Evolutionary conservation across 2,888 invertebrate species (phyloP).

Genomic region (Zaprionus obscuricornis): DNA sequence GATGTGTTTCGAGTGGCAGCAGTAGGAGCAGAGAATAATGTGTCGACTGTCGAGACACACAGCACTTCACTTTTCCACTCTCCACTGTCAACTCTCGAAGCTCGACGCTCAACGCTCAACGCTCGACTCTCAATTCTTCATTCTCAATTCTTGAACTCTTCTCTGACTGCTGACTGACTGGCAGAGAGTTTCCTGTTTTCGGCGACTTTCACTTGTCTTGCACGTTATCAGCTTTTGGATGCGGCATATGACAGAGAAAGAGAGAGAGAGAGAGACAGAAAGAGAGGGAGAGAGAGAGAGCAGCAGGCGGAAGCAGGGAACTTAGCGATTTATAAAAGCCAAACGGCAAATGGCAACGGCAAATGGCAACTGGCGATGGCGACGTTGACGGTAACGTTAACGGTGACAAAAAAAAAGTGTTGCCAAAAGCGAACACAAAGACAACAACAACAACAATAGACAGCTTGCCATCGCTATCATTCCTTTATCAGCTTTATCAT

Average conservation of each 20-base stretch:
- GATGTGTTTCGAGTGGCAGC: constrained; percentile 70
- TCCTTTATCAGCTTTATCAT: constrained; percentile 1
- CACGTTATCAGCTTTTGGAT: constrained; percentile 44
- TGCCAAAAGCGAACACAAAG: constrained; percentile 42
- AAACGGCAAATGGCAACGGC: constrained; percentile 42
- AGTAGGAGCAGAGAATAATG: constrained; percentile 35
- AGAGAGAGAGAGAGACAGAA: background rate
- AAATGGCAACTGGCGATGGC: constrained; percentile 28
- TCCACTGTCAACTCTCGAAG: constrained; percentile 10
- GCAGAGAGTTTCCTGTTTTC: constrained; percentile 65
- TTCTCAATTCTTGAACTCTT: no score
- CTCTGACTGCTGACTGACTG: constrained; percentile 25
- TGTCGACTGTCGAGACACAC: no score
- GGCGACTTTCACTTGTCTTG: constrained; percentile 58
- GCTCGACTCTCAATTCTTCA: background rate
- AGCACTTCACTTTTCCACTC: no score
- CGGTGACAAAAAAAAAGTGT: constrained; percentile 55
- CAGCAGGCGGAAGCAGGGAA: constrained; percentile 7
- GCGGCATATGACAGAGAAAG: background rate
- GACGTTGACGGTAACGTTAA: background rate
- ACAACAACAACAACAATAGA: constrained; percentile 32
- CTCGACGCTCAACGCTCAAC: background rate
- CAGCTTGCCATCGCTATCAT: background rate
- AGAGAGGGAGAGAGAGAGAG: background rate
- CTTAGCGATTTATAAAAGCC: constrained; percentile 74